These are phyloP conservation scores for Muricea muricata DNA, from an alignment of 92 coral and sea anemone genomes.

Conservation along the genomic window DNA sequence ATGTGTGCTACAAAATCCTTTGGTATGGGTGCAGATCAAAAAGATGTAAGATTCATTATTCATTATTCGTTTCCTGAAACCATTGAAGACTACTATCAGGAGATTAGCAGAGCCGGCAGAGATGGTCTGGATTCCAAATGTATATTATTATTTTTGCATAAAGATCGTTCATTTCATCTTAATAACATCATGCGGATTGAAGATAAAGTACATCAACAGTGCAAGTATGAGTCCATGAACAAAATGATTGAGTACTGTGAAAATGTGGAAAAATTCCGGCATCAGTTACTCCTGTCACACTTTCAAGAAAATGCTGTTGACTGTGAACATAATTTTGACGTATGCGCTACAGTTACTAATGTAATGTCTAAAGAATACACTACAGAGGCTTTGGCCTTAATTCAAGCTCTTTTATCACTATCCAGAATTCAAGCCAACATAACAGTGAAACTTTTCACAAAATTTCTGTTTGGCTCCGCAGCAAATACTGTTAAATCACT, in stretches of 20 bases:
- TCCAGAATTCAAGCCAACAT: not conserved
- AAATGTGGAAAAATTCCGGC: conserved; percentile 12
- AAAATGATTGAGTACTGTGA: conserved; percentile 4
- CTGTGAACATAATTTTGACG: conserved; percentile 29
- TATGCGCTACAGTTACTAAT: conserved; percentile 20
- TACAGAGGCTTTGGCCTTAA: not conserved
- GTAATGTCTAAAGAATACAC: not conserved
- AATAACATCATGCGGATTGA: conserved; percentile 41
- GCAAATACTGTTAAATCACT: no score
- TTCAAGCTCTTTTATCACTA: not conserved
- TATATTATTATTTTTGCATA: conserved; percentile 34
- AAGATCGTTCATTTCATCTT: conserved; percentile 50
- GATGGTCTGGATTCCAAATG: conserved; percentile 40
- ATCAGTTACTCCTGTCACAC: not conserved
- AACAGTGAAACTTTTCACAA: not conserved
- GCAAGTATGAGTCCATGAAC: conserved; percentile 25
- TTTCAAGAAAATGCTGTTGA: conserved; percentile 32
- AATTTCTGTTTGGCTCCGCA: conserved; percentile 1
- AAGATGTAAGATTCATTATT: conserved; percentile 41
- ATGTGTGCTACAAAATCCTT: conserved; percentile 52
- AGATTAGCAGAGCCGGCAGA: conserved; percentile 50
- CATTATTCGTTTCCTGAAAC: conserved; percentile 44
- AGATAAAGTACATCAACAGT: conserved; percentile 24
- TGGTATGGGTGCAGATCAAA: conserved; percentile 44
- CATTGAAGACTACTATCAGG: conserved; percentile 42